Evolutionary conservation across 2,797 vertebrate genomes (phyloP), one percentile per base, ranked within the genome.

Genomic region (Alfaro cultratus): DNA sequence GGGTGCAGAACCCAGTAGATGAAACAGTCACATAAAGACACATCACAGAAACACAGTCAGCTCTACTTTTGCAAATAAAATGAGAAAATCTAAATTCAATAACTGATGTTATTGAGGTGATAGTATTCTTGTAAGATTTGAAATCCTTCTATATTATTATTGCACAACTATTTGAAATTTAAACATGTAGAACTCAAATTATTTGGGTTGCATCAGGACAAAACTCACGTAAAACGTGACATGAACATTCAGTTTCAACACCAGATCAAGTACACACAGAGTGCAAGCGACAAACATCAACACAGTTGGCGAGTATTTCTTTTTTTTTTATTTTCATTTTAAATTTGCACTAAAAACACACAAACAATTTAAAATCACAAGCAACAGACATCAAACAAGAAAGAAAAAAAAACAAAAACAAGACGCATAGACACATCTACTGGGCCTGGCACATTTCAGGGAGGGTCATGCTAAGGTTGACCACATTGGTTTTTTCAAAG

Each of bases 291-390:
- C 92, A 47, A 83, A 94, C 87, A 92, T 78, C 81, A 88, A 89
- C 85, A 84, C 53, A 83, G 68, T 90, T 91, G 83, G 76, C 74
- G 88, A 81, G 77, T 84, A 26, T 47, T 78, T 89, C 86, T 92
- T 64, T 92, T 64, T 21, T 91, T 92, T 94, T 91, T 94, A 92
- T 92, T 93, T 91, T 79, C 15, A 87, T 95, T 95, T 94, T 94
- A 34, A 94, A 90, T 90, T 77, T 94, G 94, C 93, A 93, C 92
- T 87, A 73, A 91, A 87, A 90, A 88, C 78, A 90, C 78, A 93
- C 87, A 91, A 84, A 92, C 80, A 90, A 84, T 84, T 71, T 92
- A 76, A 87, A 80, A 86, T 86, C 80, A 94, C 86, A 91, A 85
- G 87, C 89, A 86, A 89, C 91, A 93, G 80, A 91, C 88, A 84